Evolutionary conservation across 2,113 vertebrate genomes (phyloP), one percentile per base, ranked within the genome.

Genomic region (Platycercus adscitus): DNA sequence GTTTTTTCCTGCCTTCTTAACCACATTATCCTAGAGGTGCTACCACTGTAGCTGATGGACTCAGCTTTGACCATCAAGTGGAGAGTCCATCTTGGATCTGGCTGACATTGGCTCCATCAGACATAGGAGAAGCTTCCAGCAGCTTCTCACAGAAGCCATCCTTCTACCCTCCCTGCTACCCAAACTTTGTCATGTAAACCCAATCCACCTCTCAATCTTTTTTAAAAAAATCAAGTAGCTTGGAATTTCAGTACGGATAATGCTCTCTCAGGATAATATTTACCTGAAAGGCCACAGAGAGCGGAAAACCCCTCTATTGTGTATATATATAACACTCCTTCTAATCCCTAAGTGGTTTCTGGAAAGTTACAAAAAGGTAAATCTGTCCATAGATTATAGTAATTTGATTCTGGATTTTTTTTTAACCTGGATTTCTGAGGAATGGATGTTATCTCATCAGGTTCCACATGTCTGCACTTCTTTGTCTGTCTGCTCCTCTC

Each of bases 1-100:
- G 2, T 1, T n/a, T 76, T 64, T 61, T 13, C 1, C 1, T 0
- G 5, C 11, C 6, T 77, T 73, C 44, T 72, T 41, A 33, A 17
- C 17, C 37, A 0, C 0, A 0, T 58, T 61, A 18, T 56, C 21
- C 5, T 29, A 28, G 44, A 81, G 39, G 4, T 2, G 1, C 28
- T 35, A 6, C 24, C 20, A 12, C 19, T 2, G 1, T n/a, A 4
- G 1, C 18, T 49, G 20, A 75, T 41, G 8, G 31, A 8, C 9
- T 49, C 2, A 1, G 41, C 13, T 50, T 82, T 37, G 10, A 7
- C 17, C 26, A 20, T 55, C 53, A 55, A 17, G 29, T 1, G 2
- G 17, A 0, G 2, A 3, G 19, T 56, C 24, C 1, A 1, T 26
- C 28, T 26, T 41, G 21, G 31, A 84, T 9, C 55, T 1, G 0